Evolutionary conservation across 1,140 invertebrate genomes (phyloP).

Genomic region (Drosophila ananassae): DNA sequence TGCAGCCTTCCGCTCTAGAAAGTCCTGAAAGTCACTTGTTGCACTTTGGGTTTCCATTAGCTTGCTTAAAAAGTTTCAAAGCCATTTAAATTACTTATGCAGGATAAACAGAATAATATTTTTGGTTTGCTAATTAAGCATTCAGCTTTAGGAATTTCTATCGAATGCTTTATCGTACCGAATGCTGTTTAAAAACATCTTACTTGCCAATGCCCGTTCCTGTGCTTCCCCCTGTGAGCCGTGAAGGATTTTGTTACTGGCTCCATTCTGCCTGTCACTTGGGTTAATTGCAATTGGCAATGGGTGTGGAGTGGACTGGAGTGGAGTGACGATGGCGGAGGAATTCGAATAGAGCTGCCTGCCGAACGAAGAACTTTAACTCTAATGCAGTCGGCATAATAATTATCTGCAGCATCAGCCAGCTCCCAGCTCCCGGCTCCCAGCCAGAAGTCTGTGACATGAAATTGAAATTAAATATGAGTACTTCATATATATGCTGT

Average conservation of each 20-base stretch:
- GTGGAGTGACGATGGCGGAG: background rate
- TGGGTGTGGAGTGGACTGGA: slow-evolving; percentile 1
- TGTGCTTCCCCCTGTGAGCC: slow-evolving; percentile 8
- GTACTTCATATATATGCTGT: slow-evolving; percentile 40
- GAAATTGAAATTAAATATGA: slow-evolving; percentile 77
- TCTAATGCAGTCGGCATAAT: slow-evolving; percentile 72
- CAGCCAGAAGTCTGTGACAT: slow-evolving; percentile 61
- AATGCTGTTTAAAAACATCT: slow-evolving; percentile 1
- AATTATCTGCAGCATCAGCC: slow-evolving; percentile 71
- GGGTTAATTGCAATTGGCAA: slow-evolving; percentile 72
- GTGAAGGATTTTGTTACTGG: slow-evolving; percentile 36
- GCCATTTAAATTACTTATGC: background rate
- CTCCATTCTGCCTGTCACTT: slow-evolving; percentile 68
- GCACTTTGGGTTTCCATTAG: slow-evolving; percentile 7
- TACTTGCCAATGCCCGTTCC: slow-evolving; percentile 6
- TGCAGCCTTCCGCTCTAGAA: slow-evolving; percentile 29
- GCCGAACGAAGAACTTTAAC: slow-evolving; percentile 33
- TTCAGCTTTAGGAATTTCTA: background rate
- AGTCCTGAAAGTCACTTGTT: slow-evolving; percentile 27
- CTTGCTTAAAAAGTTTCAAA: background rate
- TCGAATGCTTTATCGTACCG: background rate
- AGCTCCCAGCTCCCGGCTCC: slow-evolving; percentile 4
- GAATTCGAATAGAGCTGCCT: slow-evolving; percentile 19
- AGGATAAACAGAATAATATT: background rate
- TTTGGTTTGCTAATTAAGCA: background rate